These are phyloP conservation scores for Phycodurus eques DNA, from an alignment of 2,113 vertebrate species.

Conservation along the genomic window DNA sequence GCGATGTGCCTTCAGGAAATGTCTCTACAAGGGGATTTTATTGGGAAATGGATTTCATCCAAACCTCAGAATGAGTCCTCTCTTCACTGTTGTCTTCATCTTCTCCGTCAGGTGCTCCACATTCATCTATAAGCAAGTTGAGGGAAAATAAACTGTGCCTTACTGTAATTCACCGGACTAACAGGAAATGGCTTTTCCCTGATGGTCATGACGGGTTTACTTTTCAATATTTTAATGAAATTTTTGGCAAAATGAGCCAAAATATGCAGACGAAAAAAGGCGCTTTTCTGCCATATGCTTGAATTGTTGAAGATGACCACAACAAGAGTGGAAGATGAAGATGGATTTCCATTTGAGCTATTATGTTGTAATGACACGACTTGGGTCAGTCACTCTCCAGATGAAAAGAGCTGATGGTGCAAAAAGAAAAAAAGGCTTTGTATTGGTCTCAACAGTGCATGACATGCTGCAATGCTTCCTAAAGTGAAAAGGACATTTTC, in stretches of 20 bases:
- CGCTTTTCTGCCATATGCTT: too few species aligned
- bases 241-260: neutral
- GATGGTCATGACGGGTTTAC: neutral
- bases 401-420: too few species aligned
- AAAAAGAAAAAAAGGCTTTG: too few species aligned
- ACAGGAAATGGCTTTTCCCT: neutral
- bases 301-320: too few species aligned
- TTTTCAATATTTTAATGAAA: neutral
- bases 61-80: constrained; percentile 86
- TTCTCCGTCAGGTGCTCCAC: constrained; percentile 88
- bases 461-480: too few species aligned
- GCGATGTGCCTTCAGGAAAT: neutral
- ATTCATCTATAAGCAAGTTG: constrained; percentile 71
- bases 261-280: neutral
- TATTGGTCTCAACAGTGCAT: too few species aligned
- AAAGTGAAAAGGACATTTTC: too few species aligned
- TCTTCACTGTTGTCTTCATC: constrained; percentile 92
- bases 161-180: neutral
- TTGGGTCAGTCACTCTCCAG: too few species aligned
- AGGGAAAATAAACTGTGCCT: neutral
- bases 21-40: neutral
- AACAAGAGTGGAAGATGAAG: too few species aligned
- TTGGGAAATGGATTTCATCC: neutral
- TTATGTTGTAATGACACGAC: too few species aligned
- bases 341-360: too few species aligned